Evolutionary conservation across 2,113 vertebrate species (phyloP).

Genomic region (Menidia beryllina): DNA sequence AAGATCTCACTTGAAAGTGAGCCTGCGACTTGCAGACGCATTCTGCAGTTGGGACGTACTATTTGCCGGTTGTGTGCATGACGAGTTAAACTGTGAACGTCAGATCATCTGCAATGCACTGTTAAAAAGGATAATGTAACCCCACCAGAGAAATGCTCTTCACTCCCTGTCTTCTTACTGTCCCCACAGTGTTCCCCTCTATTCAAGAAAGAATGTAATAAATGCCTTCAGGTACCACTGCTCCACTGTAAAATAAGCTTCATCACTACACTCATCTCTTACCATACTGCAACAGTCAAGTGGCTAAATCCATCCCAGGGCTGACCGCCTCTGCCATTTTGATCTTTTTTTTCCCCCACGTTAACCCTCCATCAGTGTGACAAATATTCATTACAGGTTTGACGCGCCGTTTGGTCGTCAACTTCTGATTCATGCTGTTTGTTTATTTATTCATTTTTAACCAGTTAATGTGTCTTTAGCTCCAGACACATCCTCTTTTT

Average conservation of each 20-base stretch:
- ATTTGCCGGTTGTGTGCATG: slow-evolving; percentile 38
- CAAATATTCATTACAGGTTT: slow-evolving; percentile 38
- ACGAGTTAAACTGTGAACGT: slow-evolving; percentile 30
- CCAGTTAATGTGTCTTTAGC: slow-evolving; percentile 6
- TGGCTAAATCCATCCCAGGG: slow-evolving; percentile 57
- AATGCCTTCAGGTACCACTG: slow-evolving; percentile 86
- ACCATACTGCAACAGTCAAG: slow-evolving; percentile 61
- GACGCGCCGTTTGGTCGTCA: slow-evolving; percentile 42
- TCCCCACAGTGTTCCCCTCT: slow-evolving; percentile 86
- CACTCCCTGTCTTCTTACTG: slow-evolving; percentile 77
- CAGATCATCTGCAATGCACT: slow-evolving; percentile 20
- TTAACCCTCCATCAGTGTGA: slow-evolving; percentile 21
- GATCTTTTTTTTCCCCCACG: slow-evolving; percentile 7
- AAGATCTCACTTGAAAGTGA: neutral
- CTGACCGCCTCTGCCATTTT: slow-evolving; percentile 23
- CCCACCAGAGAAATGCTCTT: slow-evolving; percentile 56
- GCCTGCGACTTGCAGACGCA: slow-evolving; percentile 14
- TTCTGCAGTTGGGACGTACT: slow-evolving; percentile 4
- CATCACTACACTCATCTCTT: slow-evolving; percentile 70
- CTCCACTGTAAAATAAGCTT: slow-evolving; percentile 66
- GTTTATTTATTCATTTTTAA: slow-evolving; percentile 26
- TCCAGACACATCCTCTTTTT: slow-evolving; percentile 25
- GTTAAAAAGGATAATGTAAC: slow-evolving; percentile 43
- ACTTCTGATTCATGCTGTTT: slow-evolving; percentile 27
- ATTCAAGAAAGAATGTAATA: slow-evolving; percentile 90